Evolutionary conservation across 2,797 vertebrate species (phyloP).

Genomic region (Helicolenus hilgendorfi): DNA sequence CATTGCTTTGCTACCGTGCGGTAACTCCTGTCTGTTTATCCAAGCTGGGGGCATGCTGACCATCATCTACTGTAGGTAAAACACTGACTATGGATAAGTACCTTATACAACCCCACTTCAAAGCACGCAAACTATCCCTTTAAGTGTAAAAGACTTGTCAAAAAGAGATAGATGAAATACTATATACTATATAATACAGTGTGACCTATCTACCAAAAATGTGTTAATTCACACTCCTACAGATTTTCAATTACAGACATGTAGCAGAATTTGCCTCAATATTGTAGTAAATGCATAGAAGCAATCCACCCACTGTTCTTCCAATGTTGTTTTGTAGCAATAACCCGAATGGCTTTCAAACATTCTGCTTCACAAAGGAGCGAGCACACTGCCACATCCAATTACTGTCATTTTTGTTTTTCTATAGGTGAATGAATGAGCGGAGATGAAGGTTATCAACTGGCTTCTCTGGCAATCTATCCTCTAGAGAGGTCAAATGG

Average conservation of each 20-base stretch:
- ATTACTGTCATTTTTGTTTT: constrained; percentile 65
- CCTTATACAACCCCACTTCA: background rate
- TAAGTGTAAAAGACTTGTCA: background rate
- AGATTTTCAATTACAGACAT: background rate
- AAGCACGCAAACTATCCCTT: background rate
- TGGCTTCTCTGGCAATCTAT: constrained; percentile 42
- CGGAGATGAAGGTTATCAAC: constrained; percentile 63
- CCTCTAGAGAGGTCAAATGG: constrained; percentile 40
- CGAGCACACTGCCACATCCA: constrained; percentile 43
- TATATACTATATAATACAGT: background rate
- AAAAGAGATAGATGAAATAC: background rate
- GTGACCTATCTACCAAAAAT: background rate
- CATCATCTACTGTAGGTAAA: background rate
- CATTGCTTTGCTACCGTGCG: background rate
- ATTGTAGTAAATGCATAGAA: background rate
- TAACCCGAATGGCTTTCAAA: constrained; percentile 25
- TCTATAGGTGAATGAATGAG: constrained; percentile 60
- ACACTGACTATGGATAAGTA: background rate
- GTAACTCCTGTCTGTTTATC: background rate
- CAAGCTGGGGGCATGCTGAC: background rate
- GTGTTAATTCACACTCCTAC: background rate
- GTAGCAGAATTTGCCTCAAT: background rate
- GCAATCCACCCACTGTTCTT: background rate
- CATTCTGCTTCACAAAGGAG: constrained; percentile 20
- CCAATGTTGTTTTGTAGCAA: background rate